A percentile compares a stretch with the other conserved stretches of the same genome.
These are phyloP conservation scores for Ophion obscuratus DNA, from an alignment of 2,888 invertebrate genomes.

Conservation along the genomic window DNA sequence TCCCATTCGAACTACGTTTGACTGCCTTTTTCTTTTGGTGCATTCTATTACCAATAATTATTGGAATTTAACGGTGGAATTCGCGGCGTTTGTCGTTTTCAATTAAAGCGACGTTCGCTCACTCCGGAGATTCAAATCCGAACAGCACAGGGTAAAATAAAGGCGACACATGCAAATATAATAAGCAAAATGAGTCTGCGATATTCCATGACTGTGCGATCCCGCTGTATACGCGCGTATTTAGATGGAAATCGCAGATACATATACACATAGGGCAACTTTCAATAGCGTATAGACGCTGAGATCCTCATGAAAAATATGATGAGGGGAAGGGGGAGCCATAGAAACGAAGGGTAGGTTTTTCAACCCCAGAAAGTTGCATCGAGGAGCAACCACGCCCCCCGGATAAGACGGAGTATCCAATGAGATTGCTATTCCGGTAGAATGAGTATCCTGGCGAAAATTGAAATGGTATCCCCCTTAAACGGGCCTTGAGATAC, in stretches of 20 bases:
- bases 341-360: conserved; percentile 38
- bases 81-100: neutral
- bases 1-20: too few species aligned
- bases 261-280: neutral
- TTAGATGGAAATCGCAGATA: neutral
- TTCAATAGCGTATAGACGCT: neutral
- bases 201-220: neutral
- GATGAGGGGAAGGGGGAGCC: neutral
- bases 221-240: neutral
- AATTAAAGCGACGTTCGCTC: neutral
- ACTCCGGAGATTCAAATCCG: neutral
- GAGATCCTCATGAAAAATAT: neutral
- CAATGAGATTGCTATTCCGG: conserved; percentile 64
- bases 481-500: conserved; percentile 22
- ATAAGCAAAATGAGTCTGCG: neutral
- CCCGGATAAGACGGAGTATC: conserved; percentile 24
- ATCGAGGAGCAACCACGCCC: conserved; percentile 60
- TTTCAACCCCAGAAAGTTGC: conserved; percentile 54
- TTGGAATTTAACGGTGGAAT: neutral
- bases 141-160: neutral
- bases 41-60: too few species aligned
- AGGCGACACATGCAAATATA: neutral
- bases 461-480: conserved; percentile 65
- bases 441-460: conserved; percentile 42
- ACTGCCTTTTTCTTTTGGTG: too few species aligned